A percentile compares a stretch with the other conserved stretches of the same genome.
Evolutionary conservation across 1,140 invertebrate genomes (phyloP).

Genomic region (Zaprionus camerounensis): DNA sequence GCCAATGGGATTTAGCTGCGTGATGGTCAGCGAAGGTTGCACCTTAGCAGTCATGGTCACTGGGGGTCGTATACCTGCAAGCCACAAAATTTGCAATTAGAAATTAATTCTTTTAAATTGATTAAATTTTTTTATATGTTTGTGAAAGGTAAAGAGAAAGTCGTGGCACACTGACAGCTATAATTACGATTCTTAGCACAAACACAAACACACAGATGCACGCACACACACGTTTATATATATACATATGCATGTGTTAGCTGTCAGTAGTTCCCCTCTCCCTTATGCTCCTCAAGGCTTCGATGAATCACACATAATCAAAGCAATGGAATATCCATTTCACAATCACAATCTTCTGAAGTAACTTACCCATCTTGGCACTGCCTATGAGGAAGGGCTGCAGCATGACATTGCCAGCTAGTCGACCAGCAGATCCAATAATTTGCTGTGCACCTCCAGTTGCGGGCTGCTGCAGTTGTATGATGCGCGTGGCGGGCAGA

Average conservation of each 20-base stretch:
- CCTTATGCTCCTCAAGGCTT: not conserved
- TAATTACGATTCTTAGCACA: not conserved
- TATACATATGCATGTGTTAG: not conserved
- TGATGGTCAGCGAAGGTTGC: slow-evolving; percentile 82
- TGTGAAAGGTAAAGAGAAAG: not conserved
- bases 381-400: slow-evolving; percentile 82
- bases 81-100: not conserved
- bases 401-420: slow-evolving; percentile 77
- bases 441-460: slow-evolving; percentile 71
- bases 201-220: not conserved
- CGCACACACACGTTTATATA: not conserved
- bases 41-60: slow-evolving; percentile 81
- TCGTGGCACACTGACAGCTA: slow-evolving; percentile 7
- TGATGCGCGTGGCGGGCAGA: slow-evolving; percentile 78
- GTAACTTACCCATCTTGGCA: slow-evolving; percentile 75
- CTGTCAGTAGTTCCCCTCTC: slow-evolving; percentile 1
- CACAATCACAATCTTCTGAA: not conserved
- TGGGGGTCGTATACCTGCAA: slow-evolving; percentile 67
- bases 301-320: too few species aligned
- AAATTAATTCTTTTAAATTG: not conserved
- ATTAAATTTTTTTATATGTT: not conserved
- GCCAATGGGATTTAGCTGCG: slow-evolving; percentile 75
- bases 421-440: slow-evolving; percentile 66
- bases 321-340: too few species aligned
- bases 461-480: slow-evolving; percentile 80